phyloP scores from a whole-genome alignment of 2,113 vertebrate genomes.

The Tachysurus vachellii region DNA sequence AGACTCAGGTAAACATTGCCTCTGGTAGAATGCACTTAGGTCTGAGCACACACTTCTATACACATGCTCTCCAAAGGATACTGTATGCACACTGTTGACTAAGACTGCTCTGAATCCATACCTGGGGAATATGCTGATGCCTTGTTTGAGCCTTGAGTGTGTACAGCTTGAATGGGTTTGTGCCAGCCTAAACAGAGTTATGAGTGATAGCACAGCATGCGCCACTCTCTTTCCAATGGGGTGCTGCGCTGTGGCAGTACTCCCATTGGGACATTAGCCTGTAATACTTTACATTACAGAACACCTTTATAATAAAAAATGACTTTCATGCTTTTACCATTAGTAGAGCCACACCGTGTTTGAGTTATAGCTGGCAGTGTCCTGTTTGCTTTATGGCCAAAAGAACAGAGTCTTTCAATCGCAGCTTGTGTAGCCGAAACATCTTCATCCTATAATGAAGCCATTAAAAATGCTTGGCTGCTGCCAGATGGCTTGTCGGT shows the following conservation, averaged over 20 bases:
- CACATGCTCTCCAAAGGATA: slow-evolving; percentile 27
- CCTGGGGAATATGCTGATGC: slow-evolving; percentile 31
- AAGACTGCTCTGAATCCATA: slow-evolving; percentile 21
- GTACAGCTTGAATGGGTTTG: slow-evolving; percentile 39
- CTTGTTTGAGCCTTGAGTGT: slow-evolving; percentile 9
- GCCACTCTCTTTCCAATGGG: not conserved
- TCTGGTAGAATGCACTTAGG: slow-evolving; percentile 42
- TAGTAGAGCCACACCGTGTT: slow-evolving; percentile 13
- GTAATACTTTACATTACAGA: slow-evolving; percentile 13
- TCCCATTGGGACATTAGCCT: slow-evolving; percentile 27
- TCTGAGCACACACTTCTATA: slow-evolving; percentile 15
- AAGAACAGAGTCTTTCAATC: slow-evolving; percentile 52
- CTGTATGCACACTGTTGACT: slow-evolving; percentile 12
- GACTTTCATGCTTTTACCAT: slow-evolving; percentile 43
- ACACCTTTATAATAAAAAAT: slow-evolving; percentile 42
- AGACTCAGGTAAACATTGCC: slow-evolving; percentile 45
- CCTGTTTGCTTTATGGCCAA: slow-evolving; percentile 48
- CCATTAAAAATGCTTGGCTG: slow-evolving; percentile 71
- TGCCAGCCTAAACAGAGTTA: slow-evolving; percentile 47
- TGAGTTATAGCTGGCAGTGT: slow-evolving; percentile 43
- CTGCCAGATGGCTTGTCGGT: slow-evolving; percentile 72
- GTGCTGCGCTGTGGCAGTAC: slow-evolving; percentile 6
- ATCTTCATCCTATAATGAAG: slow-evolving; percentile 65
- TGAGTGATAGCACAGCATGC: slow-evolving; percentile 43
- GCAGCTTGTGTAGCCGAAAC: slow-evolving; percentile 51